Evolutionary conservation across 2,797 vertebrate species (phyloP).

Genomic region (Numenius phaeopus): DNA sequence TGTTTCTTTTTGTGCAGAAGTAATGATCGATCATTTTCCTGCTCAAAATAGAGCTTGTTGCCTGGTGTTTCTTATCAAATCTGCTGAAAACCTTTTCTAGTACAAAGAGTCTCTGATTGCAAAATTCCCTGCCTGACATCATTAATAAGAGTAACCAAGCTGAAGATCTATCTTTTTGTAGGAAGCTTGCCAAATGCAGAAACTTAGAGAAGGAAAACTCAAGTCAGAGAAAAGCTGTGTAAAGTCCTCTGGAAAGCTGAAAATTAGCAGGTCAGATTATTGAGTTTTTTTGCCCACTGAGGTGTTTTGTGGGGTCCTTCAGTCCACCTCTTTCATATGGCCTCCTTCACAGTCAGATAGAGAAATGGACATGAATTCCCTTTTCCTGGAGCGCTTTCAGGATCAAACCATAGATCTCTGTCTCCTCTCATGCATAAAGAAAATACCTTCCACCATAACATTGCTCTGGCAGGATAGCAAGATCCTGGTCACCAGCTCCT

Average conservation of each 20-base stretch:
- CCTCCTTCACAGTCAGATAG: not conserved
- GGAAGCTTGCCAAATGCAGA: not conserved
- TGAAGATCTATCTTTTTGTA: not conserved
- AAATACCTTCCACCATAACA: not conserved
- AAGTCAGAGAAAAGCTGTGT: not conserved
- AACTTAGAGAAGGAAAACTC: not conserved
- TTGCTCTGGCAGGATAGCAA: not conserved
- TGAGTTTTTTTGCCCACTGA: not conserved
- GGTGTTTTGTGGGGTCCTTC: not conserved
- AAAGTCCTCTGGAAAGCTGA: not conserved
- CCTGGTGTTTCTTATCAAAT: slow-evolving; percentile 24
- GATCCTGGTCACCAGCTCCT: not conserved
- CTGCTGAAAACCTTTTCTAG: not conserved
- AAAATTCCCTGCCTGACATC: not conserved
- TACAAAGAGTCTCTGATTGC: not conserved
- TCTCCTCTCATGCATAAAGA: not conserved
- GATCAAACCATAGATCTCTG: not conserved
- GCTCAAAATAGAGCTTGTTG: slow-evolving; percentile 28
- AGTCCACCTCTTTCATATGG: not conserved
- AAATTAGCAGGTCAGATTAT: not conserved
- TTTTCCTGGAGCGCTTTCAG: not conserved
- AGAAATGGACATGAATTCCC: not conserved
- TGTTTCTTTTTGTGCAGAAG: slow-evolving; percentile 8
- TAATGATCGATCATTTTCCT: slow-evolving; percentile 32
- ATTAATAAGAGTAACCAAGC: slow-evolving; percentile 32